Evolutionary conservation across 2,888 invertebrate genomes (phyloP), one percentile per base, ranked within the genome.

Genomic region (Kryphioiulus occultus): DNA sequence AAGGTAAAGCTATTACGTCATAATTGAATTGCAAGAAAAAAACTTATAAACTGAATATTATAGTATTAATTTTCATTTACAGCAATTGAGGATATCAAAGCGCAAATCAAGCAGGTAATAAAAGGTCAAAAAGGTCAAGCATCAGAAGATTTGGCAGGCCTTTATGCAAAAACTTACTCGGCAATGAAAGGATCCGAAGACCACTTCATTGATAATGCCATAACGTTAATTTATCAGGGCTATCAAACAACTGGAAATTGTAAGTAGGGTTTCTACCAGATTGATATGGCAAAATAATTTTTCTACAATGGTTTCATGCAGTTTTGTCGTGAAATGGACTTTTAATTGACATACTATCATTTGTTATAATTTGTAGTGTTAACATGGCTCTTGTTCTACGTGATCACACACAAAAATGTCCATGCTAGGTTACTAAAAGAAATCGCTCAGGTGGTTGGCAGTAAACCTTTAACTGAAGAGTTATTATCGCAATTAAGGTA

Each of bases 331-430:
- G 26, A 39, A 47, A n/a, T 44, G 0, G 26, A 44, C 44, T 59
- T n/a, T 12, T 68, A 53, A 53, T 17, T 59, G 22, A 68, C n/a
- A 1, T 68, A 26, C 7, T 26, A 5, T 19, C 17, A 15, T 59
- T 59, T 68, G 26, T 68, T 68, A 22, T 22, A 47, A 84, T 86
- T 89, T 90, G n/a, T 90, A 92, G 92, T 91, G 86, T 88, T 92
- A 84, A 90, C 91, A 0, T 92, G 92, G 92, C 89, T 90, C 7
- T 86, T 92, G 22, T 92, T 92, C 89, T 92, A 91, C 89, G 89
- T 92, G 88, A 91, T 91, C 4, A 90, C 90, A 1, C 91, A 92
- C 87, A 89, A 89, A 10, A 91, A 92, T 22, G 88, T 91, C 1
- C 91, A 92, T 88, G 90, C 92, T 35, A 91, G 91, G 88, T 87